Base-by-base conservation (phyloP, 2,113 vertebrate genomes). In the Cyphomyrus plagiostoma region DNA sequence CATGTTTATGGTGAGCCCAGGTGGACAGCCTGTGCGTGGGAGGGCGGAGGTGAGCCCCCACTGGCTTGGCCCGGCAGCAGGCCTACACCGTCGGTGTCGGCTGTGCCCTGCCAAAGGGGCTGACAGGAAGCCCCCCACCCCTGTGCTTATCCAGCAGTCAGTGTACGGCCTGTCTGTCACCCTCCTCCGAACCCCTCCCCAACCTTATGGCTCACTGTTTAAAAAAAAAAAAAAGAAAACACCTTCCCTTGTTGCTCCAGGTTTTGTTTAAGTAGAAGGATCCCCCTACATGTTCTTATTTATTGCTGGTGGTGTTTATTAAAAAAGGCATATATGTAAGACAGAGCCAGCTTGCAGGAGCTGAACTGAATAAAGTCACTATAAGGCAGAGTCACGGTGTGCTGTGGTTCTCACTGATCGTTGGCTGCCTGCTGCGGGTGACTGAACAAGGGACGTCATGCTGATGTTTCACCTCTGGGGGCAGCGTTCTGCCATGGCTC, bases 331-430 rank as follows among this genome's bases (percentile, higher is more conserved):
- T 91, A 89, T 45, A 85, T 88, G 80, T 74, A 91, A 92, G 90
- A 88, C 90, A 48, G 11, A 26, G 77, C 90, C 90, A 91, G 91
- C 30, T 91, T 90, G 88, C 92, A 88, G 87, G 88, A 89, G 91
- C 88, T 90, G 90, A 89, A 52, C 50, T 83, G 50, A 94, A 94
- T 94, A 95, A 96, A 95, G 88, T 92, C 90, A 85, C 7, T 86
- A 90, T 90, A 89, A 91, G 66, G 39, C 23, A 87, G 35, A 35
- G 70, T 70, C 23, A 13, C 66, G 19, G 26, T 17, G 85, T 80
- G 13, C 70, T 82, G 48, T 89, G 70, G 9, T 53, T 56, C 89
- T 83, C 49, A 52, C 80, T 50, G 49, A 11, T 23, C 10, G 19
- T 11, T 49, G 48, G 23, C 42, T 83, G 26, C 6, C 35, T 9